A percentile compares a stretch with the other conserved stretches of the same genome.
Conservation (phyloP, 92 coral and sea anemone species). For the Pocillopora grandis region DNA sequence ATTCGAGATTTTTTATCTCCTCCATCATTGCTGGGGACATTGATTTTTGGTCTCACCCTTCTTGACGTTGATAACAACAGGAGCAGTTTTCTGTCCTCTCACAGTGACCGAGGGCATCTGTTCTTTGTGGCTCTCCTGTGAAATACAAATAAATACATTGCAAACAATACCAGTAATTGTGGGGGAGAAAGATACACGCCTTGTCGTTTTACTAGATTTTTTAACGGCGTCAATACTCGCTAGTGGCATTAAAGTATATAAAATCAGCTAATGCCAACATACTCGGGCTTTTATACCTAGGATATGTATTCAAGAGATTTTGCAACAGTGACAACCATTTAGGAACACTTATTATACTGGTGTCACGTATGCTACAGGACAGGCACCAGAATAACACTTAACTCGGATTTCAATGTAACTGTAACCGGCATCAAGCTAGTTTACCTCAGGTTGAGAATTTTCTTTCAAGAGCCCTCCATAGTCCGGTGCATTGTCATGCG, state of each 20-base stretch:
- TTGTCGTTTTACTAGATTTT: too few relatives aligned
- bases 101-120: conserved; percentile 39
- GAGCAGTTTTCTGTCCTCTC: conserved; percentile 66
- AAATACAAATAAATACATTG: background rate
- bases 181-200: too few relatives aligned
- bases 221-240: too few relatives aligned
- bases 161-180: background rate
- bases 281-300: too few relatives aligned
- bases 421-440: background rate
- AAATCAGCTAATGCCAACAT: too few relatives aligned
- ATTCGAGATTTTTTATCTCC: too few relatives aligned
- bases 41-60: conserved; percentile 77
- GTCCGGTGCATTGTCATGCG: background rate
- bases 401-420: too few relatives aligned
- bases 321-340: too few relatives aligned
- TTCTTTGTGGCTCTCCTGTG: conserved; percentile 7
- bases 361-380: background rate
- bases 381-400: background rate
- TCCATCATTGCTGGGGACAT: conserved; percentile 82
- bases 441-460: conserved; percentile 27
- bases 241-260: too few relatives aligned
- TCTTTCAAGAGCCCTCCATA: conserved; percentile 1
- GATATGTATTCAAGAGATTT: too few relatives aligned
- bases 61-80: conserved; percentile 79
- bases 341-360: too few relatives aligned